These are phyloP conservation scores for Burhinus bistriatus DNA, from an alignment of 2,113 vertebrate species.

Conservation along the genomic window DNA sequence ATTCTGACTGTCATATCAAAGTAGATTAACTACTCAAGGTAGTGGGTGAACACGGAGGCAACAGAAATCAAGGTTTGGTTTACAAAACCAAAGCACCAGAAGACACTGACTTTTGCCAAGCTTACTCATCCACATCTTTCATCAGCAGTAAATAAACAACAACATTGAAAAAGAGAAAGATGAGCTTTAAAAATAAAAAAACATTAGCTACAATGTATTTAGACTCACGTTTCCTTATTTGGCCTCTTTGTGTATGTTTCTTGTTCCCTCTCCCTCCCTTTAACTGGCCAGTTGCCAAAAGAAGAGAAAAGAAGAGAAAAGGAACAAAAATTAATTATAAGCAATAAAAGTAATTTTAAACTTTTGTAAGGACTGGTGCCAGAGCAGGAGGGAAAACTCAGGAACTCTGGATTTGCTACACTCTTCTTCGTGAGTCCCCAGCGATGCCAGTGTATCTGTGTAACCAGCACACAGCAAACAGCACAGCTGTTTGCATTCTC, in stretches of 20 bases:
- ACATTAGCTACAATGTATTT: background rate
- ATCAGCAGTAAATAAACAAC: background rate
- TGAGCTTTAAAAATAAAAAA: background rate
- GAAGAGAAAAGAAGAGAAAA: constrained; percentile 20
- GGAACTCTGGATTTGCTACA: background rate
- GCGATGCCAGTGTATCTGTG: background rate
- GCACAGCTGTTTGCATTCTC: constrained; percentile 44
- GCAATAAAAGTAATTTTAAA: constrained; percentile 23
- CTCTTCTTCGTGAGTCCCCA: background rate
- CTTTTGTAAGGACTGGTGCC: background rate
- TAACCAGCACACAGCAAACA: background rate
- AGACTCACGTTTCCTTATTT: background rate
- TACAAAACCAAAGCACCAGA: background rate
- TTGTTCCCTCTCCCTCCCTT: background rate
- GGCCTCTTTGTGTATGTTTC: background rate
- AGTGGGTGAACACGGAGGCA: background rate
- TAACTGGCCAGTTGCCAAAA: constrained; percentile 45
- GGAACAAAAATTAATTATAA: constrained; percentile 49
- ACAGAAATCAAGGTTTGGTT: background rate
- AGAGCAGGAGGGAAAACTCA: background rate
- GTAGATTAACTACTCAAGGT: background rate
- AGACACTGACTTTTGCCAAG: background rate
- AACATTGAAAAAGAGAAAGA: background rate
- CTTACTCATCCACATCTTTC: background rate
- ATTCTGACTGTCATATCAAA: background rate